Evolutionary conservation across 2,888 invertebrate genomes (phyloP), one percentile per base, ranked within the genome.

Genomic region (Pandemis corylana): DNA sequence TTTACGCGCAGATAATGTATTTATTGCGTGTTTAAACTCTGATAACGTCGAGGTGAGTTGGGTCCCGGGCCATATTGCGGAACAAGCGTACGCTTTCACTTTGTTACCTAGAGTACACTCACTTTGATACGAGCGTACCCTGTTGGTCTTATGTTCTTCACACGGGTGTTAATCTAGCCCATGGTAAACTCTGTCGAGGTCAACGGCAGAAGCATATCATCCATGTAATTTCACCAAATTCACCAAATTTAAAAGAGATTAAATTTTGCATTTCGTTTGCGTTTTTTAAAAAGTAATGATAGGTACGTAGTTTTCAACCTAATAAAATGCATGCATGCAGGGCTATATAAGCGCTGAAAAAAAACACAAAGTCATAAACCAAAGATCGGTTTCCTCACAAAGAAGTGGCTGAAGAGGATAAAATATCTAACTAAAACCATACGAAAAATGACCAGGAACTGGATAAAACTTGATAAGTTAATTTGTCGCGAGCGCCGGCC

Each of bases 381-480:
- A 49, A 6, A 53, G 1, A 49, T 49, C 6, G 13, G 28, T 36
- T 36, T 36, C 28, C 28, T 9, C 28, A 28, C 28, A 28, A 20
- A 10, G 10, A 59, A 59, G 7, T 5, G 10, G 28, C 28, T 10
- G 28, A 10, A 61, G 10, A 61, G 42, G 12, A 71, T 61, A 53
- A 67, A 56, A 71, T 28, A 63, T 20, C 51, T 66, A 41, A 36
- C 28, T 46, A 71, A 67, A 71, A 36, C 63, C 44, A 12, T n/a
- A 61, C 71, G 74, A 74, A 76, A 76, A 75, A 76, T 76, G 76
- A 75, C 44, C 62, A 59, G 59, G 64, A 69, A 59, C 53, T 66
- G 69, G 36, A 56, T 53, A 53, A 70, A 80, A 89, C 85, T 87
- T 87, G 81, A 85, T 89, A 90, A 90, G 88, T 87, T 86, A 87